Conservation (phyloP, 2,888 invertebrate genomes). For the Phania funesta region DNA sequence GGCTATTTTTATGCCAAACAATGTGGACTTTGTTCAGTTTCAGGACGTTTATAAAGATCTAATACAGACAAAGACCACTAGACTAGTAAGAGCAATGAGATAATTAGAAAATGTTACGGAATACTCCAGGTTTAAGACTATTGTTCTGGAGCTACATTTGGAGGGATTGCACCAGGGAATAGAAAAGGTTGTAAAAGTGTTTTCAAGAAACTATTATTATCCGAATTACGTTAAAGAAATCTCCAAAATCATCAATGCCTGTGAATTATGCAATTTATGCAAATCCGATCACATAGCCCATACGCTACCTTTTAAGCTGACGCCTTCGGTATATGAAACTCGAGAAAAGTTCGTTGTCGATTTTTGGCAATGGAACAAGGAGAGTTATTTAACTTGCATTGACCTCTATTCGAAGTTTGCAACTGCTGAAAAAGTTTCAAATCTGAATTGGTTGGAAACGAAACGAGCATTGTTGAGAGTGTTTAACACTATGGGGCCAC, state of each 20-base stretch:
- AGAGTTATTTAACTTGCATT: conserved; percentile 55
- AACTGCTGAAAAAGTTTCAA: conserved; percentile 8
- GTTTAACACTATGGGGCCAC: conserved; percentile 53
- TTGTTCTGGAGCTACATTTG: not conserved
- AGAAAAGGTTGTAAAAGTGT: conserved; percentile 32
- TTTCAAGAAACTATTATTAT: conserved; percentile 46
- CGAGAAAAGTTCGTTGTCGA: too few relatives aligned
- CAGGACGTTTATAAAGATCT: conserved; percentile 59
- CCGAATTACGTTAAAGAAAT: conserved; percentile 52
- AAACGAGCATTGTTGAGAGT: conserved; percentile 50
- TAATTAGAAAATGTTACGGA: conserved; percentile 7
- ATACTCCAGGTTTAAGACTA: conserved; percentile 29
- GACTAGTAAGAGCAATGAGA: conserved; percentile 5
- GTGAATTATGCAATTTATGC: conserved; percentile 57
- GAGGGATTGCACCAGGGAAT: conserved; percentile 53
- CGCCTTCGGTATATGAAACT: conserved; percentile 34
- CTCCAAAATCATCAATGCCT: too few relatives aligned
- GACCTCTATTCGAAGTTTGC: conserved; percentile 56
- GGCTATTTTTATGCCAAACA: conserved; percentile 27
- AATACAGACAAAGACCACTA: not conserved
- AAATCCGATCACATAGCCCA: conserved; percentile 57
- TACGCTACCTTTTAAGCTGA: conserved; percentile 62
- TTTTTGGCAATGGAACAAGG: conserved; percentile 56
- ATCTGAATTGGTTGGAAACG: conserved; percentile 41
- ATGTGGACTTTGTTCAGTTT: conserved; percentile 37